A percentile compares a stretch with the other conserved stretches of the same genome.
Conservation (phyloP, 2,888 invertebrate genomes). For the Apomyelois bistriatella region DNA sequence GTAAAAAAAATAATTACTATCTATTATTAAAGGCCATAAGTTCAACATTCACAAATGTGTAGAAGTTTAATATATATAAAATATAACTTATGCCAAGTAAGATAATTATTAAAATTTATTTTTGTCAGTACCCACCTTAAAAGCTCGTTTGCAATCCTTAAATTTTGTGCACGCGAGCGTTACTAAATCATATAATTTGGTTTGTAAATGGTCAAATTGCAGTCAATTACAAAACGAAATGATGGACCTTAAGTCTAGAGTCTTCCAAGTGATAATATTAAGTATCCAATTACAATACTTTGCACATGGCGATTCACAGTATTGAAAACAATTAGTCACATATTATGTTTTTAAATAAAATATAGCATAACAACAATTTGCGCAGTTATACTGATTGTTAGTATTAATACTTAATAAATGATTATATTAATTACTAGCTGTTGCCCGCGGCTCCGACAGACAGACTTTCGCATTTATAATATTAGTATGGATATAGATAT, state of each 20-base stretch:
- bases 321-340: slow-evolving; percentile 2
- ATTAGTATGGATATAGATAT: too few relatives aligned
- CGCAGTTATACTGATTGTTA: background rate
- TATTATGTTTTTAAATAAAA: background rate
- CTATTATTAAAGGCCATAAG: too few relatives aligned
- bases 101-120: too few relatives aligned
- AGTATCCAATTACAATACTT: background rate
- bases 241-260: background rate
- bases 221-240: background rate
- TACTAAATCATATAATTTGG: background rate
- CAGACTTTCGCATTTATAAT: too few relatives aligned
- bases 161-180: background rate
- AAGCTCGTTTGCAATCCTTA: background rate
- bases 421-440: too few relatives aligned
- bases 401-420: background rate
- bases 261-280: background rate
- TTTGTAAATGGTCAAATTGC: background rate
- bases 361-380: background rate
- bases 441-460: too few relatives aligned
- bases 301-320: background rate
- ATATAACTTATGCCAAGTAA: too few relatives aligned
- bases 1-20: too few relatives aligned
- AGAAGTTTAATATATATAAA: too few relatives aligned
- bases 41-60: too few relatives aligned
- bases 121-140: too few relatives aligned